Base-by-base conservation (phyloP, 1,140 invertebrate genomes). In the Metopolophium dirhodum region DNA sequence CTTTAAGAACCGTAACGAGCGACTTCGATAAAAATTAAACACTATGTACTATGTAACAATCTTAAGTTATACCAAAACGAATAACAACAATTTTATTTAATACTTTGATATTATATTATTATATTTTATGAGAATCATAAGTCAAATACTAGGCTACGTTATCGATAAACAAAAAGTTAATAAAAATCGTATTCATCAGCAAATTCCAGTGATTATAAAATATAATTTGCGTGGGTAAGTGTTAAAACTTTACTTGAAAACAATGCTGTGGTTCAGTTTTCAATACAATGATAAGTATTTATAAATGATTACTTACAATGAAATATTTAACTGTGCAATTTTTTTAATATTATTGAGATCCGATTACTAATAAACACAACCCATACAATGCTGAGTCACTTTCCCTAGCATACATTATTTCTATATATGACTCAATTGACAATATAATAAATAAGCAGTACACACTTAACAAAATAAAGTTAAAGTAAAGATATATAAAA, bases 241-340 rank as follows among this genome's bases (percentile, higher is more conserved):
- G n/a, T 2, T 45, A 3, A 41, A 90, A 45, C 35, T 18, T 54
- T 35, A 54, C 8, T 90, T 30, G 54, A 61, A 90, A 14, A 90
- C 26, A 68, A 68, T 68, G 23, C 22, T n/a, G 30, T 45, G 54
- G 26, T 89, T 61, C 54, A 57, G 51, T 90, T 68, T 18, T 37
- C 9, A 45, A 90, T 68, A 90, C 89, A 90, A 90, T 68, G 89
- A 68, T 61, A n/a, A 90, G 54, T 68, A 61, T 68, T 90, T 68
- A 68, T 45, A 61, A 90, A 26, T 20, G 14, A 45, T 30, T 68
- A 45, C 30, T 90, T 26, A 90, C 41, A 41, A 61, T 30, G n/a
- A n/a, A 68, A 90, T 68, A 18, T 68, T 90, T 30, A 45, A 90
- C 89, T 30, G 54, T 68, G 54, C 89, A 68, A 90, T 90, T 61